Percentiles rank a stretch among this genome's conserved stretches.
These are phyloP conservation scores for Bovichtus variegatus DNA, from an alignment of 2,797 vertebrate species.

Conservation along the genomic window DNA sequence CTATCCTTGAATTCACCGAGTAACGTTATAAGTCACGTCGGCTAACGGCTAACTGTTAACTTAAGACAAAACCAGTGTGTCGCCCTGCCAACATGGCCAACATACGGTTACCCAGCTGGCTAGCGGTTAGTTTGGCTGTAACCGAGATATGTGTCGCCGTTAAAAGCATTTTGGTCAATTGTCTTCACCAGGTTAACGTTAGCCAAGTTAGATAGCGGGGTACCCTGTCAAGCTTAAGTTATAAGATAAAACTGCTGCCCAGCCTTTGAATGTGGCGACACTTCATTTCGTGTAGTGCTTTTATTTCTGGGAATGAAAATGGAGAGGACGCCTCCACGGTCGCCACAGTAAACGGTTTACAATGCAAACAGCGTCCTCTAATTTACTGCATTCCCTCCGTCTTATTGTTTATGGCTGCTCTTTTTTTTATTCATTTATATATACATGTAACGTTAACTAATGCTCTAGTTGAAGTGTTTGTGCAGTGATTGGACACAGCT, in stretches of 20 bases:
- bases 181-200: slow-evolving; percentile 19
- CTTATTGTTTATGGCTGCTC: background rate
- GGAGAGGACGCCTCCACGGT: slow-evolving; percentile 21
- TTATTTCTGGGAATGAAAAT: slow-evolving; percentile 25
- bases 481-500: slow-evolving; percentile 3
- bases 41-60: slow-evolving; percentile 61
- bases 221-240: slow-evolving; percentile 60
- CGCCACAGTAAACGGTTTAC: background rate
- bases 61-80: slow-evolving; percentile 50
- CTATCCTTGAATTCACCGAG: slow-evolving; percentile 43
- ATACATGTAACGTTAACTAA: background rate
- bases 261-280: background rate
- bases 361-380: background rate
- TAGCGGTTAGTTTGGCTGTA: slow-evolving; percentile 6
- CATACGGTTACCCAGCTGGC: slow-evolving; percentile 24
- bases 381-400: background rate
- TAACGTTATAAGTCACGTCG: slow-evolving; percentile 46
- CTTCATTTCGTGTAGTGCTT: slow-evolving; percentile 14
- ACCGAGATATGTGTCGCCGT: slow-evolving; percentile 2
- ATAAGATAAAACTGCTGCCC: slow-evolving; percentile 14
- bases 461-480: background rate
- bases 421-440: background rate
- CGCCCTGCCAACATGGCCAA: slow-evolving; percentile 63
- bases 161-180: background rate
- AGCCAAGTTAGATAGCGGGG: slow-evolving; percentile 51